Conservation (phyloP, 2,888 invertebrate species). For the Pyralis farinalis region DNA sequence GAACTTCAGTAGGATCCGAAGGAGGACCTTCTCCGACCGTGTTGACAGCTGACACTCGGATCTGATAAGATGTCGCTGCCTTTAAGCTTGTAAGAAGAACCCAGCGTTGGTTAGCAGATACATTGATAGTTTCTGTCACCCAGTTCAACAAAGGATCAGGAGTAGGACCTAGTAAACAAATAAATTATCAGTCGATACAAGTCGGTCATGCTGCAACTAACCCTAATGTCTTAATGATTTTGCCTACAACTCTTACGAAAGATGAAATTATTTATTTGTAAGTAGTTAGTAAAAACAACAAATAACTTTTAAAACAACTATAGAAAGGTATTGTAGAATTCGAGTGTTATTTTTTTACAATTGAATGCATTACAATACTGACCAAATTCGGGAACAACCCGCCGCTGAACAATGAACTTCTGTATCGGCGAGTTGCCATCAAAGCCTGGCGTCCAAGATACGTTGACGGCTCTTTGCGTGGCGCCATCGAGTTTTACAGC, state of each 20-base stretch:
- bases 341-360: too few relatives aligned
- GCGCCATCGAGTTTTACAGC: slow-evolving; percentile 85
- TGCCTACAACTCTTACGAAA: too few relatives aligned
- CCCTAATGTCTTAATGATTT: too few relatives aligned
- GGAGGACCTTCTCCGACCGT: slow-evolving; percentile 96
- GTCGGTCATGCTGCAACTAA: too few relatives aligned
- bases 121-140: slow-evolving; percentile 93
- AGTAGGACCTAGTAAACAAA: slow-evolving; percentile 85
- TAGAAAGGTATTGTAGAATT: too few relatives aligned
- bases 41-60: slow-evolving; percentile 97
- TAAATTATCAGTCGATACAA: too few relatives aligned
- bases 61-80: slow-evolving; percentile 97
- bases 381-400: slow-evolving; percentile 94
- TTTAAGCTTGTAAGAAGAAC: slow-evolving; percentile 91
- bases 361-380: slow-evolving; percentile 42
- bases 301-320: too few relatives aligned
- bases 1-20: slow-evolving; percentile 93
- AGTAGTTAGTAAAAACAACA: too few relatives aligned
- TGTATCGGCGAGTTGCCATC: slow-evolving; percentile 98
- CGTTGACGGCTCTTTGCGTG: slow-evolving; percentile 89
- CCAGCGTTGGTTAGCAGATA: slow-evolving; percentile 90
- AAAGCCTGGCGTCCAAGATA: slow-evolving; percentile 97
- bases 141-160: slow-evolving; percentile 93
- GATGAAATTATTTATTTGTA: too few relatives aligned
- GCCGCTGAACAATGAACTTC: slow-evolving; percentile 95